Percentiles rank a stretch among this genome's conserved stretches.
Evolutionary conservation across 2,888 invertebrate species (phyloP).

Genomic region (Polia nebulosa): DNA sequence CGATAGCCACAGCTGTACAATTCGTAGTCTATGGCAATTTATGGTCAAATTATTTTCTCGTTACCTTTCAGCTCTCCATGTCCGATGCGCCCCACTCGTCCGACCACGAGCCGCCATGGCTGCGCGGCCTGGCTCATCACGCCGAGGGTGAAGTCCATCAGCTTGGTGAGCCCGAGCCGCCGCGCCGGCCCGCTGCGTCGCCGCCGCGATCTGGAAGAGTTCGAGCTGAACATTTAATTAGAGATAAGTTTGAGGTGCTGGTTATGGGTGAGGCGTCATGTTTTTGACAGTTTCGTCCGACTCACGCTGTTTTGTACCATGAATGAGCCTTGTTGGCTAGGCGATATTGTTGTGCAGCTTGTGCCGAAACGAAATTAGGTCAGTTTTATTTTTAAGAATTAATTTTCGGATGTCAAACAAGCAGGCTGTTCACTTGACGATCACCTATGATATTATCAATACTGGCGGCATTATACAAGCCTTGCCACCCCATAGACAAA

Average conservation of each 20-base stretch:
- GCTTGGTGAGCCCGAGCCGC: constrained; percentile 96
- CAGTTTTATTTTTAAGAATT: no score
- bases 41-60: no score
- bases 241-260: constrained; percentile 15
- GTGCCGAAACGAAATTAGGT: no score
- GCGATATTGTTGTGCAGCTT: no score
- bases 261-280: not conserved
- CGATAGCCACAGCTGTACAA: not conserved
- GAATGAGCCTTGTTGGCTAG: no score
- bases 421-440: no score
- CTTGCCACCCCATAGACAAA: no score
- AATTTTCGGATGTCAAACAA: no score
- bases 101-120: constrained; percentile 99
- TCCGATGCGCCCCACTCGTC: constrained; percentile 98
- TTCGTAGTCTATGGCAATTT: not conserved
- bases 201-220: constrained; percentile 91
- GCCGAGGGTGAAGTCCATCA: constrained; percentile 99
- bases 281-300: not conserved
- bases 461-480: no score
- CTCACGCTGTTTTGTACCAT: no score
- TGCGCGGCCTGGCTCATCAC: constrained; percentile 98
- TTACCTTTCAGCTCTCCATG: constrained; percentile 99
- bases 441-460: no score
- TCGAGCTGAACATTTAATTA: constrained; percentile 46
- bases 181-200: constrained; percentile 97